Percentiles rank a stretch among this genome's conserved stretches.
These are phyloP conservation scores for Falco biarmicus DNA, from an alignment of 2,797 vertebrate species.

Conservation along the genomic window DNA sequence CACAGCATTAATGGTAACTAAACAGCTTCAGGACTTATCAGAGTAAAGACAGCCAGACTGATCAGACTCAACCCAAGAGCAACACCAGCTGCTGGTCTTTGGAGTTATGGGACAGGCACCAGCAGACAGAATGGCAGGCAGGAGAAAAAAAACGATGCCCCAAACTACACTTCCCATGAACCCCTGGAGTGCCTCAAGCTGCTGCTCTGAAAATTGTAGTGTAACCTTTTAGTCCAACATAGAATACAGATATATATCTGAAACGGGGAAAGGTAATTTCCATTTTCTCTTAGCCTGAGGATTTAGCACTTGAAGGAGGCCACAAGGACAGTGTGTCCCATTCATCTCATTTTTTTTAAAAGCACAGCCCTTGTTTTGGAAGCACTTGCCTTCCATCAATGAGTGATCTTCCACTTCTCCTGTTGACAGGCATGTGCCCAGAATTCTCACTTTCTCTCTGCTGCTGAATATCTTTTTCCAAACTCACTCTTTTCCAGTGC, in stretches of 20 bases:
- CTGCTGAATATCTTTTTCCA: background rate
- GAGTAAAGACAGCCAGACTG: background rate
- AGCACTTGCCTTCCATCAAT: background rate
- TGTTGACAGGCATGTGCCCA: background rate
- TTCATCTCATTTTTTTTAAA: background rate
- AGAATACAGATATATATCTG: background rate
- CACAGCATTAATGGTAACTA: background rate
- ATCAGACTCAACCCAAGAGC: background rate
- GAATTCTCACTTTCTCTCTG: background rate
- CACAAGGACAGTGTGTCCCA: background rate
- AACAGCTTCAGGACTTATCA: background rate
- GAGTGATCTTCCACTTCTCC: background rate
- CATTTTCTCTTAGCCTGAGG: background rate
- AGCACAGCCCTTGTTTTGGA: background rate
- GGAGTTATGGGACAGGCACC: background rate
- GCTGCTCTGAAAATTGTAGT: background rate
- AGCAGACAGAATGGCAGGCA: background rate
- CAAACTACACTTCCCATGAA: background rate
- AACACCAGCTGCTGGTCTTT: background rate
- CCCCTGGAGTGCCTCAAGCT: background rate
- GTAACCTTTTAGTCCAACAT: background rate
- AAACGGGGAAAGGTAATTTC: background rate
- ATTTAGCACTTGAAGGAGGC: background rate
- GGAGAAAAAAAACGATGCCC: background rate
- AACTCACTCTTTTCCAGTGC: background rate